Evolutionary conservation across 2,797 vertebrate genomes (phyloP), one percentile per base, ranked within the genome.

Genomic region (Alosa sapidissima): DNA sequence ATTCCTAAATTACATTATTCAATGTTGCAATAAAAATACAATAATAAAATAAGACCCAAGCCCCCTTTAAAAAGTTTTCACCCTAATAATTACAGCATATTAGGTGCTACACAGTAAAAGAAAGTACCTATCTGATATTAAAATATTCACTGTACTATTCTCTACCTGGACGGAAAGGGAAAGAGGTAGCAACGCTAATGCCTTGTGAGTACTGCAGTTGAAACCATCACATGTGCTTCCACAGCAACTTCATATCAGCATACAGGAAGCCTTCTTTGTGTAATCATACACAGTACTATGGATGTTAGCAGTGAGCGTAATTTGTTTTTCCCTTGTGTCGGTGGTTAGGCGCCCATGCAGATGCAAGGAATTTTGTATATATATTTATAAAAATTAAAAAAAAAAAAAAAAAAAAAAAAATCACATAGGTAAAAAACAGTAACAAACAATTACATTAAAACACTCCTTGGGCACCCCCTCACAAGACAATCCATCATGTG

Each of bases 91-190:
- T 90, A 91, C 91, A 93, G 91, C 91, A 92, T 88, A 85, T 91
- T 45, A 41, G 5, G 87, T 91, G 91, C 89, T 93, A 91, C 81
- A 90, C 90, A 91, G 91, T 91, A 93, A 93, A 93, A 92, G 88
- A 91, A 93, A 96, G 95, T 95, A 96, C 95, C 96, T 95, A 90
- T 89, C 89, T 93, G 94, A 93, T 93, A 94, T 94, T 95, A 93
- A 88, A 45, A 78, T 94, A 92, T 93, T 92, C 91, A 89, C 93
- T 83, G 84, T 84, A 87, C 85, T 87, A 83, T 81, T 84, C 41
- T 84, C 82, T 51, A 85, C 36, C 28, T 89, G 93, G 92, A 93
- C 91, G 89, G 91, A 89, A 8, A 78, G 16, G 89, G 89, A 92
- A 92, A 92, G 92, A 95, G 95, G 94, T 93, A 94, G 93, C 93